Evolutionary conservation across 2,888 invertebrate species (phyloP).

Genomic region (Hypselothyrea guttata): DNA sequence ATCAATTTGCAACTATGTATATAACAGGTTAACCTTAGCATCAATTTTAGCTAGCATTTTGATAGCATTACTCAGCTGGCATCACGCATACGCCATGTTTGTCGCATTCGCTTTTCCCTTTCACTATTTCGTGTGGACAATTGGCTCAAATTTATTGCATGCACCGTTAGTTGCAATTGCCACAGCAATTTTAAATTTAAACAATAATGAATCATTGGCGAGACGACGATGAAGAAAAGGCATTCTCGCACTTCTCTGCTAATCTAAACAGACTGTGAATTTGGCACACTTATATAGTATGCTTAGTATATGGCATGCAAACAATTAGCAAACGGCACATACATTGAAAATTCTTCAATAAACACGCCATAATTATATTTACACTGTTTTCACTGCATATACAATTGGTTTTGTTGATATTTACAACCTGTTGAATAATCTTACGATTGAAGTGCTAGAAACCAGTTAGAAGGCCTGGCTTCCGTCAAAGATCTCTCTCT

Average conservation of each 20-base stretch:
- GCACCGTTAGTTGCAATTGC: slow-evolving; percentile 24
- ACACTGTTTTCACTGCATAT: slow-evolving; percentile 13
- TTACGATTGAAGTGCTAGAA: slow-evolving; percentile 30
- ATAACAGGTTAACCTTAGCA: slow-evolving; percentile 32
- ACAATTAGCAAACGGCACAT: slow-evolving; percentile 21
- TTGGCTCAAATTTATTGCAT: slow-evolving; percentile 33
- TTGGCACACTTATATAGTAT: slow-evolving; percentile 62
- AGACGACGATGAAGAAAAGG: slow-evolving; percentile 6
- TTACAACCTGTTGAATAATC: slow-evolving; percentile 50
- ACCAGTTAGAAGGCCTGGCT: slow-evolving; percentile 24
- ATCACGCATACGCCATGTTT: slow-evolving; percentile 40
- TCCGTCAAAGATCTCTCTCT: slow-evolving; percentile 24
- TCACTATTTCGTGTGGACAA: slow-evolving; percentile 39
- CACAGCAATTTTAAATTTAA: slow-evolving; percentile 16
- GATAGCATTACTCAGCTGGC: slow-evolving; percentile 15
- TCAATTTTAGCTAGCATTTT: too few relatives aligned
- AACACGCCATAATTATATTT: slow-evolving; percentile 59
- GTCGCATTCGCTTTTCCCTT: slow-evolving; percentile 23
- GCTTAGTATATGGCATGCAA: slow-evolving; percentile 25
- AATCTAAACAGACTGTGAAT: too few relatives aligned
- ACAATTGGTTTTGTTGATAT: slow-evolving; percentile 14
- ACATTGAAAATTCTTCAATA: slow-evolving; percentile 40
- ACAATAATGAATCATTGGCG: slow-evolving; percentile 38
- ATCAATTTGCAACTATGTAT: neutral
- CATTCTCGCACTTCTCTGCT: slow-evolving; percentile 6